Conservation (phyloP, 2,888 invertebrate species). For the Apamea anceps region DNA sequence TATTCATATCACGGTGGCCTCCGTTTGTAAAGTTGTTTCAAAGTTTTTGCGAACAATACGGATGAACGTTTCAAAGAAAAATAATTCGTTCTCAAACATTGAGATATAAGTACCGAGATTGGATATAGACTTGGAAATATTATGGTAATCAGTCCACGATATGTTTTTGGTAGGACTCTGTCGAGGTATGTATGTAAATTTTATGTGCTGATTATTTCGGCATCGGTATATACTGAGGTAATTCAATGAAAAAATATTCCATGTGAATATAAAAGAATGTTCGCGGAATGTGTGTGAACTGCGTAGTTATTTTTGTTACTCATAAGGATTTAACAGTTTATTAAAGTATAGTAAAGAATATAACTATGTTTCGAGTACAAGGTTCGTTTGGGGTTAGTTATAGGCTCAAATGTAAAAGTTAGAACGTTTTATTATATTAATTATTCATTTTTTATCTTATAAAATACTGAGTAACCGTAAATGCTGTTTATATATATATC, state of each 20-base stretch:
- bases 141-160: conserved; percentile 63
- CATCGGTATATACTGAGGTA: conserved; percentile 42
- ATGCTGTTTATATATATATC: no score
- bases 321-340: conserved; percentile 7
- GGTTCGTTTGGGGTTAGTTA: neutral
- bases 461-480: no score
- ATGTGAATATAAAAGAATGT: conserved; percentile 33
- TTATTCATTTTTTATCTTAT: no score
- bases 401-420: neutral
- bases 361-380: neutral
- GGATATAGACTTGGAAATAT: conserved; percentile 61
- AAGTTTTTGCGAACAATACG: conserved; percentile 85
- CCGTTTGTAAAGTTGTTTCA: conserved; percentile 81
- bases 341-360: neutral
- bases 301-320: conserved; percentile 14
- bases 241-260: conserved; percentile 57
- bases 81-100: conserved; percentile 72
- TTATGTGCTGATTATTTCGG: conserved; percentile 61
- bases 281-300: conserved; percentile 27
- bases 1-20: conserved; percentile 88
- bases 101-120: conserved; percentile 66
- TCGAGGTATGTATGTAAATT: conserved; percentile 57
- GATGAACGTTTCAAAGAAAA: conserved; percentile 82
- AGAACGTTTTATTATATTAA: neutral
- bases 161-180: conserved; percentile 50